These are phyloP conservation scores for Epirrita christyi DNA, from an alignment of 2,888 invertebrate species.

Conservation along the genomic window DNA sequence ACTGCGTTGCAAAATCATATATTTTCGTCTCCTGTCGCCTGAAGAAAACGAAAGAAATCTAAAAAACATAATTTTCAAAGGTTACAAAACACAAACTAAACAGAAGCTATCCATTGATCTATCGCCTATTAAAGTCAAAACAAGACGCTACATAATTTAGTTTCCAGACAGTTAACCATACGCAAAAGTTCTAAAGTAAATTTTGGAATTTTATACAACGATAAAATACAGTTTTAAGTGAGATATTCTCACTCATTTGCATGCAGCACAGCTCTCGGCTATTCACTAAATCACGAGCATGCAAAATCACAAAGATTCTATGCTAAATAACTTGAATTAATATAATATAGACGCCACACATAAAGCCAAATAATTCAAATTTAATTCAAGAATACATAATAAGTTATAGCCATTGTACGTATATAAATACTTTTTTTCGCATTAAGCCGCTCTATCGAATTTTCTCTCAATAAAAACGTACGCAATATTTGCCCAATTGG, in stretches of 20 bases:
- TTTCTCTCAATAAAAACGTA: conserved; percentile 77
- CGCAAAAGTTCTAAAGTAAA: conserved; percentile 29
- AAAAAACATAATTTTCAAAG: no score
- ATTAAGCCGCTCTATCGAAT: conserved; percentile 73
- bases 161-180: conserved; percentile 38
- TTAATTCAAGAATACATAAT: conserved; percentile 65
- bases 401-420: conserved; percentile 70
- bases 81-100: no score
- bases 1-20: no score
- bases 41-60: no score
- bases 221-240: conserved; percentile 39
- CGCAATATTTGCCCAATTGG: conserved; percentile 62
- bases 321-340: conserved; percentile 62
- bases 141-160: conserved; percentile 21
- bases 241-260: conserved; percentile 44
- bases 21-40: no score
- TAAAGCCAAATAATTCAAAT: conserved; percentile 76
- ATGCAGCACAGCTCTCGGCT: conserved; percentile 39
- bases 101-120: not conserved
- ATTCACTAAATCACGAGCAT: conserved; percentile 54
- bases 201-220: conserved; percentile 31
- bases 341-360: conserved; percentile 44
- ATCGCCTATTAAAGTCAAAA: conserved; percentile 20
- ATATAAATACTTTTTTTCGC: conserved; percentile 61
- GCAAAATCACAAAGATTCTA: conserved; percentile 53